Percentiles rank a stretch among this genome's conserved stretches.
These are phyloP conservation scores for Xanthia icteritia DNA, from an alignment of 2,888 invertebrate species.

Conservation along the genomic window DNA sequence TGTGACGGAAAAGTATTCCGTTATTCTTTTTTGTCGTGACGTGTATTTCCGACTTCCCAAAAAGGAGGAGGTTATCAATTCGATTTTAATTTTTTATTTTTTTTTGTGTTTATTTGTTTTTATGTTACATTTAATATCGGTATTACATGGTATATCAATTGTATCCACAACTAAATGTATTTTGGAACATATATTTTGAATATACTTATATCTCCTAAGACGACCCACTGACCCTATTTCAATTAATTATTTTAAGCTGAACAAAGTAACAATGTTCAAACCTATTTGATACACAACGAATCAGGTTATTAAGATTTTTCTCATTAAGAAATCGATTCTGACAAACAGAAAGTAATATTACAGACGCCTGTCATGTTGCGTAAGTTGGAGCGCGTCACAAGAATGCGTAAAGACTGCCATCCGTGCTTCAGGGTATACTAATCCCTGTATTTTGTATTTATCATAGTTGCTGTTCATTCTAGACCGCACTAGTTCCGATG, in stretches of 20 bases:
- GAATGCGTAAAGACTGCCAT: not conserved
- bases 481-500: not conserved
- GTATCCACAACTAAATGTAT: slow-evolving; percentile 5
- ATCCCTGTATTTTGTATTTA: slow-evolving; percentile 7
- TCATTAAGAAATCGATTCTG: slow-evolving; percentile 1
- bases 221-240: not conserved
- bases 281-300: not conserved
- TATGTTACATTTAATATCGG: not conserved
- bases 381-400: slow-evolving; percentile 1
- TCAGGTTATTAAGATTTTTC: slow-evolving; percentile 1
- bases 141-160: slow-evolving; percentile 1
- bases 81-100: too few relatives aligned
- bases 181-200: slow-evolving; percentile 7
- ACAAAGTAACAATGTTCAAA: slow-evolving; percentile 8
- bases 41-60: too few relatives aligned
- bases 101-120: slow-evolving; percentile 1
- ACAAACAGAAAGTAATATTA: not conserved
- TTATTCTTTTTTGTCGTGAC: not conserved
- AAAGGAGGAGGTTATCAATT: too few relatives aligned
- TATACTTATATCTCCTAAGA: not conserved
- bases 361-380: slow-evolving; percentile 3
- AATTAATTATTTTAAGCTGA: not conserved
- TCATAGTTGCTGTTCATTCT: slow-evolving; percentile 1
- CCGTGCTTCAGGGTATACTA: not conserved
- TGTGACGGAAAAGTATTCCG: slow-evolving; percentile 1